Percentiles rank a stretch among this genome's conserved stretches.
Evolutionary conservation across 1,140 invertebrate species (phyloP).

Genomic region (Pogonognathellus flavescens): DNA sequence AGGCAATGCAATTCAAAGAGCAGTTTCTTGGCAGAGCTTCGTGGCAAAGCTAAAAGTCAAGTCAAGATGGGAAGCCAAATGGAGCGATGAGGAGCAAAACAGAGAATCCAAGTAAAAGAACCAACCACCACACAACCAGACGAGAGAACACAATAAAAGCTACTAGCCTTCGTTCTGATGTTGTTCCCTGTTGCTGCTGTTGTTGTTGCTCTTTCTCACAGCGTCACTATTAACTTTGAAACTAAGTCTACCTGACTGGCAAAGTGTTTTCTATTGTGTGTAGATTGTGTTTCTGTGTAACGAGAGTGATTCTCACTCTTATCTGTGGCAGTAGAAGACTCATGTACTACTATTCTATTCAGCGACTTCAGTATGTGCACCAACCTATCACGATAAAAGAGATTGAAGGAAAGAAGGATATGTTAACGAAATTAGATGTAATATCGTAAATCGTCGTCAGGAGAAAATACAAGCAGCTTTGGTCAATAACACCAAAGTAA

Average conservation of each 20-base stretch:
- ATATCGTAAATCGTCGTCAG: no score
- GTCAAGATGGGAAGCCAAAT: constrained; percentile 46
- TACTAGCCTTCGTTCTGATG: not conserved
- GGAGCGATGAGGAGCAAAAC: constrained; percentile 47
- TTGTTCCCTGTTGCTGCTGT: not conserved
- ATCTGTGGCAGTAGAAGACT: no score
- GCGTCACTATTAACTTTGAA: constrained; percentile 3
- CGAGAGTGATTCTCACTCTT: not conserved
- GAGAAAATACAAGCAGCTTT: no score
- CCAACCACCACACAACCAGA: not conserved
- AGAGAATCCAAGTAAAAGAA: constrained; percentile 24
- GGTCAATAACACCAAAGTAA: no score
- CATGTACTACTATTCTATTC: no score
- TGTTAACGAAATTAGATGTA: no score
- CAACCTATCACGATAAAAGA: no score
- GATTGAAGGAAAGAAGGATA: no score
- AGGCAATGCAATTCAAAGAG: constrained; percentile 26
- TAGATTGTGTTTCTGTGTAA: constrained; percentile 31
- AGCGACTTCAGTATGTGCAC: no score
- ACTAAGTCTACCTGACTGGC: constrained; percentile 23
- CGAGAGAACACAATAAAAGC: not conserved
- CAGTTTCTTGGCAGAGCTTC: constrained; percentile 44
- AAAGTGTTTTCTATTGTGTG: constrained; percentile 20
- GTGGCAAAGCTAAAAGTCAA: constrained; percentile 35
- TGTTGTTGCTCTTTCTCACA: not conserved